Evolutionary conservation across 2,113 vertebrate genomes (phyloP).

Genomic region (Bungarus multicinctus): DNA sequence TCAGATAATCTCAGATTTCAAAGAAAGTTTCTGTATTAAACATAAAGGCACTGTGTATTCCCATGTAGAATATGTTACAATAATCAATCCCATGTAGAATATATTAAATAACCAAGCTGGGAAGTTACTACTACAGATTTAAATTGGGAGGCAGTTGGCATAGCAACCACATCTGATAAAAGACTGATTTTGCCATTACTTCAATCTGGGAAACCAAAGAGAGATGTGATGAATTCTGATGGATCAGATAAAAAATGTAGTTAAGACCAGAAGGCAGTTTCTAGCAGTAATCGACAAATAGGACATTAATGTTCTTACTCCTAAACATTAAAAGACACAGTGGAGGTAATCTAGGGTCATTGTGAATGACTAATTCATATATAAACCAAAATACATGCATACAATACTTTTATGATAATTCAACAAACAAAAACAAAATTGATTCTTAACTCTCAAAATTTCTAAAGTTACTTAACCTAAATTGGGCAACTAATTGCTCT

Average conservation of each 20-base stretch:
- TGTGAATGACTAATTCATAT: not conserved
- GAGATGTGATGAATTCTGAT: not conserved
- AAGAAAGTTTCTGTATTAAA: not conserved
- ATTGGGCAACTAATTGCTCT: not conserved
- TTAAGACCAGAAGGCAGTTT: not conserved
- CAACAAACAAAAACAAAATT: not conserved
- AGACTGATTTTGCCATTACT: not conserved
- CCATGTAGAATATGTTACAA: not conserved
- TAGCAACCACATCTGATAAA: not conserved
- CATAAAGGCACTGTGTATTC: not conserved
- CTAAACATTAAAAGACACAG: not conserved
- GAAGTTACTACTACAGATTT: not conserved
- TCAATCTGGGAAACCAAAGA: not conserved
- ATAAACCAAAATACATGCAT: not conserved
- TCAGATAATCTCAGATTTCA: not conserved
- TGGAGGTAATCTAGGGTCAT: not conserved
- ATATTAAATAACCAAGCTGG: not conserved
- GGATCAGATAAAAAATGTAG: not conserved
- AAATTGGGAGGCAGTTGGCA: not conserved
- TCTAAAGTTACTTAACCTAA: not conserved
- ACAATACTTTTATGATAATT: not conserved
- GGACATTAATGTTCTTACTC: not conserved
- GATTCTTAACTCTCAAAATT: not conserved
- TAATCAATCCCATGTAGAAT: not conserved
- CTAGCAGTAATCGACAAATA: not conserved